Evolutionary conservation across 2,797 vertebrate species (phyloP).

Genomic region (Hirundo rustica): DNA sequence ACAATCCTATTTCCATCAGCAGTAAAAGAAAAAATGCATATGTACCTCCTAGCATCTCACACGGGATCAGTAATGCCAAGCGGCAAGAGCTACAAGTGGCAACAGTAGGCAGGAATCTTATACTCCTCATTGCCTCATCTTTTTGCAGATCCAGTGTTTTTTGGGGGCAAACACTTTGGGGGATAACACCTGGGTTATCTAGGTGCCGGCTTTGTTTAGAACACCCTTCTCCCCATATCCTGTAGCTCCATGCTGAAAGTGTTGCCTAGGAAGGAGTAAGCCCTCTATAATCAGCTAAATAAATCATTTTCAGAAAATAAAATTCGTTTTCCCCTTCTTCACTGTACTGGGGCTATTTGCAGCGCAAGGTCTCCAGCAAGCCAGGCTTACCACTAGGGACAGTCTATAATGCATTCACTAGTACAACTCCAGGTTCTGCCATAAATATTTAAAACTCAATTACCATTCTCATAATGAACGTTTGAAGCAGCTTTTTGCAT

Average conservation of each 20-base stretch:
- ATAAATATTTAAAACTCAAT: conserved; percentile 46
- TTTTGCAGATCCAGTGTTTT: neutral
- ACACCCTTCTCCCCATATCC: neutral
- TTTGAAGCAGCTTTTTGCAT: neutral
- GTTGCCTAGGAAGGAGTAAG: neutral
- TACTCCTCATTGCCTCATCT: neutral
- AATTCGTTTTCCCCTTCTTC: neutral
- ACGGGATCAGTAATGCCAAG: neutral
- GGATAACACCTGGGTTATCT: too few species aligned
- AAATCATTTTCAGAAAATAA: neutral
- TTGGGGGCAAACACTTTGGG: too few species aligned
- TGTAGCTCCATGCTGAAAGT: neutral
- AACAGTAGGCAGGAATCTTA: neutral
- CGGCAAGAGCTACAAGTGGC: neutral
- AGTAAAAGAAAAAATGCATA: neutral
- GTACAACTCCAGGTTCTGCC: neutral
- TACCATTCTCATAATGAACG: neutral
- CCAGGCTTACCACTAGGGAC: neutral
- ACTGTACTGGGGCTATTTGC: neutral
- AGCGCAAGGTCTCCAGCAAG: neutral
- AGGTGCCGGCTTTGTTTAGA: neutral
- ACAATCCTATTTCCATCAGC: neutral
- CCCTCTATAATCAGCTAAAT: neutral
- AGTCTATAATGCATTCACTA: neutral
- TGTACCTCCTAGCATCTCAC: neutral